phyloP scores from a whole-genome alignment of 2,797 vertebrate genomes.

The Loris lydekkerianus region DNA sequence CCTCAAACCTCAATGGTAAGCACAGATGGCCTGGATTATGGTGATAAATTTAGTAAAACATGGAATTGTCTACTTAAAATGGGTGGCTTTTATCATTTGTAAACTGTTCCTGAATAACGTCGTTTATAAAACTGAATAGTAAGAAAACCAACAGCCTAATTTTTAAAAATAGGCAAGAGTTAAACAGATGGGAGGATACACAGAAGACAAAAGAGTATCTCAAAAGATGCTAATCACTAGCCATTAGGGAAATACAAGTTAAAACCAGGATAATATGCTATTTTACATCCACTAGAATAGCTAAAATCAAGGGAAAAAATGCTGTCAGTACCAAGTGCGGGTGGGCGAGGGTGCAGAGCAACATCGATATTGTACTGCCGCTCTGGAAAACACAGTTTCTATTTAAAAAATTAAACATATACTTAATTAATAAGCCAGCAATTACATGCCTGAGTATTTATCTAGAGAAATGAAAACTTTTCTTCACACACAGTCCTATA shows the following conservation, averaged over 20 bases:
- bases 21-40: neutral
- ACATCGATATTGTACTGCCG: accelerated
- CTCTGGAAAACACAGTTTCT: neutral
- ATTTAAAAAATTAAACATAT: too few species aligned
- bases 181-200: neutral
- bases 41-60: neutral
- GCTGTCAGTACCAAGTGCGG: neutral
- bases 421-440: neutral
- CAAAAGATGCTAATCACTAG: neutral
- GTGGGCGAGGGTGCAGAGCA: accelerated
- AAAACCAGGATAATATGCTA: neutral
- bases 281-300: neutral
- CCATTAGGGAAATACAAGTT: neutral
- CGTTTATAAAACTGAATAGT: neutral
- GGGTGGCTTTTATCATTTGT: neutral
- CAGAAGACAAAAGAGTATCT: neutral
- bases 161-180: conserved; percentile 1
- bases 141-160: neutral
- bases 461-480: neutral
- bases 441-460: neutral
- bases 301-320: neutral
- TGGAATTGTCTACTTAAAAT: neutral
- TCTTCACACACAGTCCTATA: neutral
- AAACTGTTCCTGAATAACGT: neutral
- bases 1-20: neutral